Evolutionary conservation across 2,113 vertebrate species (phyloP).

Genomic region (Scortum barcoo): DNA sequence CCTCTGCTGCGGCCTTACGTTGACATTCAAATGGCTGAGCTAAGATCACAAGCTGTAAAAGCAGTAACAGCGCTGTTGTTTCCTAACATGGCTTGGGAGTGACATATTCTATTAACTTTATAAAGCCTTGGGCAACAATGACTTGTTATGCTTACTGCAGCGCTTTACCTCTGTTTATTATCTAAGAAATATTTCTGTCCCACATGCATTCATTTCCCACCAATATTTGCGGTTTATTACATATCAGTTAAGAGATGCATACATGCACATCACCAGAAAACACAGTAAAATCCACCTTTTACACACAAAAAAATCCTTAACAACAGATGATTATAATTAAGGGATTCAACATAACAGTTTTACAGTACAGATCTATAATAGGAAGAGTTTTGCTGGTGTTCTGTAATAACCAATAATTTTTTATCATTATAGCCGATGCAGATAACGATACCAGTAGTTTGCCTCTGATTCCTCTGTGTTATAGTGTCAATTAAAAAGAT

Average conservation of each 20-base stretch:
- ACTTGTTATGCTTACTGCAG: neutral
- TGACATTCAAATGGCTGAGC: neutral
- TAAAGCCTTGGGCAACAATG: neutral
- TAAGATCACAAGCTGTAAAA: constrained; percentile 2
- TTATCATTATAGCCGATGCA: neutral
- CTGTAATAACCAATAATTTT: neutral
- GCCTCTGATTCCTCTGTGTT: neutral
- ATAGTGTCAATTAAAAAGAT: neutral
- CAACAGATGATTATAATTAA: neutral
- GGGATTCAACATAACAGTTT: neutral
- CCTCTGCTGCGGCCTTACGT: neutral
- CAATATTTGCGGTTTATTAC: neutral
- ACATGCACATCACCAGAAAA: neutral
- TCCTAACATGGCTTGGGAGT: neutral
- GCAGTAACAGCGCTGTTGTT: neutral
- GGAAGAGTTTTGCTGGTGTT: neutral
- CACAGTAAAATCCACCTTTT: neutral
- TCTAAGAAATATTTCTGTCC: neutral
- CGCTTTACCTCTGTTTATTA: neutral
- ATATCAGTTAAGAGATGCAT: neutral
- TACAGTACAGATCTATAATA: neutral
- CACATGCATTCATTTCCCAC: neutral
- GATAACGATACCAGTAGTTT: neutral
- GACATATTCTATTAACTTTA: neutral
- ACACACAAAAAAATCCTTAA: neutral